These are phyloP conservation scores for Sogatella furcifera DNA, from an alignment of 1,140 invertebrate genomes.

Conservation along the genomic window DNA sequence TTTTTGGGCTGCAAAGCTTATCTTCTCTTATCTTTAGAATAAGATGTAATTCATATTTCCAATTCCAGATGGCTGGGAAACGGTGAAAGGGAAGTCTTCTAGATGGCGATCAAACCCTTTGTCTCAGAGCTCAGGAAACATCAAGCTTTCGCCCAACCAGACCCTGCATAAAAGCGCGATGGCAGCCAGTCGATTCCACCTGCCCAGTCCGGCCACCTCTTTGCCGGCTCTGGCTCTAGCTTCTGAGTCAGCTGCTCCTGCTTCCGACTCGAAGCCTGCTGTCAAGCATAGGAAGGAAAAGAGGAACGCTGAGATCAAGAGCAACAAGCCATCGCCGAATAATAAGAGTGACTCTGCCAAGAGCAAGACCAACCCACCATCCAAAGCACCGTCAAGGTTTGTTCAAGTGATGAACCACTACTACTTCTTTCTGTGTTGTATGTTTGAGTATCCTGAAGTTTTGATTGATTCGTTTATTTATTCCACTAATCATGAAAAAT, in stretches of 20 bases:
- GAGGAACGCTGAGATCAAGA: background rate
- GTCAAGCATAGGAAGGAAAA: background rate
- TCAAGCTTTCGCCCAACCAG: slow-evolving; percentile 30
- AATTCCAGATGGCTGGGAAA: slow-evolving; percentile 50
- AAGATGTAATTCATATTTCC: background rate
- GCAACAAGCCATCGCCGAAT: background rate
- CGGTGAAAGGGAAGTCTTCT: slow-evolving; percentile 40
- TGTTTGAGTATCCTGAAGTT: no score
- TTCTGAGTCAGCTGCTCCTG: background rate
- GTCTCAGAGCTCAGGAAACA: slow-evolving; percentile 17
- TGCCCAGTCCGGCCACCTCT: slow-evolving; percentile 43
- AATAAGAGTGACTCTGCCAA: no score
- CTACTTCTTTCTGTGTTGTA: no score
- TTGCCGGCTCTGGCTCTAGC: slow-evolving; percentile 38
- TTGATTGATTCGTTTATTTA: no score
- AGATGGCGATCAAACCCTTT: slow-evolving; percentile 11
- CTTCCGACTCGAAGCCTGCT: background rate
- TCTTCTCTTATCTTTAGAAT: background rate
- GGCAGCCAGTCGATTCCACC: slow-evolving; percentile 34
- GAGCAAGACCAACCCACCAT: no score
- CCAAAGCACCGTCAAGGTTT: no score
- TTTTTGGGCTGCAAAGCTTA: background rate
- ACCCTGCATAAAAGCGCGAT: slow-evolving; percentile 33
- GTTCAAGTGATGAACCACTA: no score
- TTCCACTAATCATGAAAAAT: no score